Conservation (phyloP, 2,797 vertebrate species). For the Rousettus madagascariensis region DNA sequence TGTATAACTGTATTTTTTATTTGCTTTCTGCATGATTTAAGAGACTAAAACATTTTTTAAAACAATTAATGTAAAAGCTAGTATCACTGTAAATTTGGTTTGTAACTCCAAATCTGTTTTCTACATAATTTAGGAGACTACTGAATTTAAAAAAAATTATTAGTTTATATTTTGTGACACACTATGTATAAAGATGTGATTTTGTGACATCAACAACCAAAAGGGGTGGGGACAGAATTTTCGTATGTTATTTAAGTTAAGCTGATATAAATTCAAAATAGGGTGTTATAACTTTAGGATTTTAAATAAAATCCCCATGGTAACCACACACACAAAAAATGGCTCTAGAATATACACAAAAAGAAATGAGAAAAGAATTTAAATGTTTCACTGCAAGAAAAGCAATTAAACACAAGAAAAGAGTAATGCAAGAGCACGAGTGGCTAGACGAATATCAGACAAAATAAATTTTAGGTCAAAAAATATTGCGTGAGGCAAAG, state of each 20-base stretch:
- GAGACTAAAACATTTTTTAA: neutral
- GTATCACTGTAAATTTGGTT: neutral
- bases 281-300: neutral
- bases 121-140: neutral
- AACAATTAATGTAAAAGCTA: neutral
- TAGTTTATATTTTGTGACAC: neutral
- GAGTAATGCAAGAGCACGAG: neutral
- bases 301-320: slow-evolving; percentile 33
- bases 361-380: slow-evolving; percentile 25
- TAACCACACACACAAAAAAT: neutral
- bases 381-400: neutral
- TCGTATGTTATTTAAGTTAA: slow-evolving; percentile 12
- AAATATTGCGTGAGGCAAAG: neutral
- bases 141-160: neutral
- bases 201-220: slow-evolving; percentile 11
- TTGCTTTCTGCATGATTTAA: neutral
- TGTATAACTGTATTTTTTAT: neutral
- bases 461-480: neutral
- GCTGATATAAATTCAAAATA: slow-evolving; percentile 24
- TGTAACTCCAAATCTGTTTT: neutral
- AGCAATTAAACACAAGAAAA: neutral
- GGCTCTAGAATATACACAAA: slow-evolving; percentile 9
- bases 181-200: neutral
- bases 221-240: neutral
- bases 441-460: neutral